phyloP scores from a whole-genome alignment of 1,140 invertebrate species.

The Procambarus clarkii region DNA sequence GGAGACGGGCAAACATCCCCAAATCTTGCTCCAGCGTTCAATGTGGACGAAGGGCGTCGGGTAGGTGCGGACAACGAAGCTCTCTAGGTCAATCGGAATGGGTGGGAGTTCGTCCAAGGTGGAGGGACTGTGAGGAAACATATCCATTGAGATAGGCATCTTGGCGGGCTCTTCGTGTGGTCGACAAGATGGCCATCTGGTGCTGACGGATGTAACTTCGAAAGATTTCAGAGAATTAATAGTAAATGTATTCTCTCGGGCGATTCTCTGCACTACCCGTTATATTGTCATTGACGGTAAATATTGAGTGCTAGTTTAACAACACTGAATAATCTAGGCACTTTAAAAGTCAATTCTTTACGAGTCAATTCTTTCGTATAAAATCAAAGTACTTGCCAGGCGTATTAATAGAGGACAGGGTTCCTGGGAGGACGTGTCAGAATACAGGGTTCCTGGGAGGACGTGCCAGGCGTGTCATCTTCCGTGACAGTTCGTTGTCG shows the following conservation, averaged over 20 bases:
- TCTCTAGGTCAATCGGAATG: slow-evolving; percentile 57
- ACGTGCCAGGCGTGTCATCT: background rate
- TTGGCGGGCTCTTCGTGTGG: background rate
- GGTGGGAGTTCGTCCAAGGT: slow-evolving; percentile 36
- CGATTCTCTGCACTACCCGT: background rate
- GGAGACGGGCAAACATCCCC: slow-evolving; percentile 61
- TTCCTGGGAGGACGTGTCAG: background rate
- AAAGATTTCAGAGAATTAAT: background rate
- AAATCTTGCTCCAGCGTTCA: slow-evolving; percentile 70
- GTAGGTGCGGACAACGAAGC: slow-evolving; percentile 44
- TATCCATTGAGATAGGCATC: background rate
- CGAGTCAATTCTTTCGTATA: background rate
- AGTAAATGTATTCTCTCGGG: background rate
- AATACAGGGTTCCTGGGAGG: too few relatives aligned
- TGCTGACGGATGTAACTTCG: too few relatives aligned
- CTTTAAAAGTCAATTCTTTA: background rate
- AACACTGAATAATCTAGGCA: background rate
- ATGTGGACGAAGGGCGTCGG: slow-evolving; percentile 71
- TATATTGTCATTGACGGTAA: background rate
- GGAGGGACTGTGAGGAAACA: slow-evolving; percentile 34
- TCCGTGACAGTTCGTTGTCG: background rate
- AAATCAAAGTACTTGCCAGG: too few relatives aligned
- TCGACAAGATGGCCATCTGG: background rate
- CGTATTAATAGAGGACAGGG: background rate
- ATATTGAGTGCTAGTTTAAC: background rate